Evolutionary conservation across 2,113 vertebrate genomes (phyloP).

Genomic region (Suncus etruscus): DNA sequence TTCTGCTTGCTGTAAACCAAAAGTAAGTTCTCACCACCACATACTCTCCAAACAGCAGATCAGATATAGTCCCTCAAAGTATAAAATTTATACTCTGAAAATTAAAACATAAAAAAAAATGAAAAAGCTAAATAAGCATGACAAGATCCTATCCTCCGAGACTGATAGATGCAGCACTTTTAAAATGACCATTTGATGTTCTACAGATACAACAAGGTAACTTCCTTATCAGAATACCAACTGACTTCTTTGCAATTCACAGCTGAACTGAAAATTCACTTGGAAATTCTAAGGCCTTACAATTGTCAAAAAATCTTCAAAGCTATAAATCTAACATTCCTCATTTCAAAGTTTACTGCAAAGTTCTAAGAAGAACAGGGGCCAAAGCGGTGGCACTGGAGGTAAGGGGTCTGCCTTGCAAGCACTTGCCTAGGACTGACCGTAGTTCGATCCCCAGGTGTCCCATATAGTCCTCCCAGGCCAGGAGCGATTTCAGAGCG

Average conservation of each 20-base stretch:
- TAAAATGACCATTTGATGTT: background rate
- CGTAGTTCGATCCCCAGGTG: too few relatives aligned
- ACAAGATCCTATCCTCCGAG: background rate
- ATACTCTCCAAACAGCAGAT: too few relatives aligned
- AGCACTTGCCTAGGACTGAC: too few relatives aligned
- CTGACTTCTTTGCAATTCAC: background rate
- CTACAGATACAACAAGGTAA: background rate
- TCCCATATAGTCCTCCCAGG: too few relatives aligned
- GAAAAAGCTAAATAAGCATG: slow-evolving; percentile 8
- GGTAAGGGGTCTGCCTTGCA: too few relatives aligned
- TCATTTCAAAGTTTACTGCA: slow-evolving; percentile 42
- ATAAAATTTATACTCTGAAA: slow-evolving; percentile 22
- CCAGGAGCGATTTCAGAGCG: too few relatives aligned
- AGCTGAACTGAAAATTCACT: background rate
- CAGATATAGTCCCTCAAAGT: background rate
- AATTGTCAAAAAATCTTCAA: slow-evolving; percentile 20
- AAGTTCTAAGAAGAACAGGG: too few relatives aligned
- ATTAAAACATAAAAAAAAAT: slow-evolving; percentile 5
- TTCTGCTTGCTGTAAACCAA: too few relatives aligned
- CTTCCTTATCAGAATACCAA: slow-evolving; percentile 23
- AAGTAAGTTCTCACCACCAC: too few relatives aligned
- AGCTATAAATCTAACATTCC: background rate
- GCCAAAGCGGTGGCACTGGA: too few relatives aligned
- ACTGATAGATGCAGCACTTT: background rate
- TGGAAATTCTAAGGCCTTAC: slow-evolving; percentile 21